Evolutionary conservation across 2,113 vertebrate genomes (phyloP), one percentile per base, ranked within the genome.

Genomic region (Potamarius usumacintae): DNA sequence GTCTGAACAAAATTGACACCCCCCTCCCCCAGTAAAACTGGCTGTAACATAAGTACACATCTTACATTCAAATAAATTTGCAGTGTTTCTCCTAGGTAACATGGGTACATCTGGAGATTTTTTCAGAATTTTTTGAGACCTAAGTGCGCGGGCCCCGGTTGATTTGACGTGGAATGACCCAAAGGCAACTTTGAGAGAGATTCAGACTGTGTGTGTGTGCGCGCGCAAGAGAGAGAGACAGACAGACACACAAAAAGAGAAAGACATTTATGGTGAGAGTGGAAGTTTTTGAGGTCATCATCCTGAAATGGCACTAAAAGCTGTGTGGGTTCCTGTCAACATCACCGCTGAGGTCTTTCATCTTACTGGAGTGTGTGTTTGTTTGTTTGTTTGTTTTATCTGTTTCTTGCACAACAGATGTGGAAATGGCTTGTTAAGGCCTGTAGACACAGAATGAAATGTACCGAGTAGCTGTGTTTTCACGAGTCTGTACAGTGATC

Each of bases 351-450:
- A 63, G 52, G 65, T 87, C 86, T 88, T 90, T 88, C 22, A 85
- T 86, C 82, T 87, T 84, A 90, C 84, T 84, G 90, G 85, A 83
- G n/a, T 50, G 7, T 55, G 62, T 63, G n/a, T 50, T 4, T 55
- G 62, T 63, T 58, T 77, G 85, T 88, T 8, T 84, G 53, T 69
- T 22, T 71, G n/a, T 52, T 57, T 17, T 53, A 12, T 69, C 27
- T 15, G 5, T 14, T 25, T 77, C 30, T 86, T 89, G 83, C 81
- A 76, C 90, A 93, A 86, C 91, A 92, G 92, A 90, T 93, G 90
- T 92, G 86, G 87, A 90, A 77, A 57, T 63, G 85, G 91, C 91
- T 42, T 93, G 93, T 93, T 92, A 84, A 89, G 85, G 92, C 93
- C 88, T 93, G 92, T 84, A 85, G 42, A 42, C 77, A 52, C 30